Conservation (phyloP, 2,797 vertebrate genomes). For the Columba guinea region DNA sequence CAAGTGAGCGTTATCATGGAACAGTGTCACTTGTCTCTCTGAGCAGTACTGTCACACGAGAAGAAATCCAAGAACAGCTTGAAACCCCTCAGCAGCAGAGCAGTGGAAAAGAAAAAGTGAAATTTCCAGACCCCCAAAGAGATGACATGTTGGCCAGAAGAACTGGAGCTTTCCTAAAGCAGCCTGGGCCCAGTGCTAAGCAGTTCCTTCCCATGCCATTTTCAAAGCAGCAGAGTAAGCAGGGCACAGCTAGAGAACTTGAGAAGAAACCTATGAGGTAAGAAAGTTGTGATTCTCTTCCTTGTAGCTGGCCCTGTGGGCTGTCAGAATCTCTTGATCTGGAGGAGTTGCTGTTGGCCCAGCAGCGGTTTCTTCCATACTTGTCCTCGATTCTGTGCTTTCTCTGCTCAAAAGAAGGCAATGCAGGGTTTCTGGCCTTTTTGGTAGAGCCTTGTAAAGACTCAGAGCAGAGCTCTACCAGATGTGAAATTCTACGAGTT, state of each 20-base stretch:
- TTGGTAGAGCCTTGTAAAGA: neutral
- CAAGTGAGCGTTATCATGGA: slow-evolving; percentile 35
- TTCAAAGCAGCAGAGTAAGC: slow-evolving; percentile 64
- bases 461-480: neutral
- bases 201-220: slow-evolving; percentile 74
- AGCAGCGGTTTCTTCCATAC: neutral
- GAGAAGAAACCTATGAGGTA: slow-evolving; percentile 69
- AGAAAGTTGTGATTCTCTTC: slow-evolving; percentile 25
- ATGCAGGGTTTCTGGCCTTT: neutral
- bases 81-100: slow-evolving; percentile 14
- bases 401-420: neutral
- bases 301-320: neutral
- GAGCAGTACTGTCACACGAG: slow-evolving; percentile 31
- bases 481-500: neutral
- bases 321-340: neutral
- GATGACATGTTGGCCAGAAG: slow-evolving; percentile 73
- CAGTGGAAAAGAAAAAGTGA: slow-evolving; percentile 15
- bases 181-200: slow-evolving; percentile 39
- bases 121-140: slow-evolving; percentile 62
- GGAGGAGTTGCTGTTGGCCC: neutral
- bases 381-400: neutral
- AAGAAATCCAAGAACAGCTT: slow-evolving; percentile 34
- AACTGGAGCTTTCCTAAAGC: slow-evolving; percentile 60
- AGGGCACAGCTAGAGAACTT: slow-evolving; percentile 29
- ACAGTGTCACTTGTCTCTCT: slow-evolving; percentile 50